Evolutionary conservation across 2,888 invertebrate species (phyloP).

Genomic region (Microplitis deprimator): DNA sequence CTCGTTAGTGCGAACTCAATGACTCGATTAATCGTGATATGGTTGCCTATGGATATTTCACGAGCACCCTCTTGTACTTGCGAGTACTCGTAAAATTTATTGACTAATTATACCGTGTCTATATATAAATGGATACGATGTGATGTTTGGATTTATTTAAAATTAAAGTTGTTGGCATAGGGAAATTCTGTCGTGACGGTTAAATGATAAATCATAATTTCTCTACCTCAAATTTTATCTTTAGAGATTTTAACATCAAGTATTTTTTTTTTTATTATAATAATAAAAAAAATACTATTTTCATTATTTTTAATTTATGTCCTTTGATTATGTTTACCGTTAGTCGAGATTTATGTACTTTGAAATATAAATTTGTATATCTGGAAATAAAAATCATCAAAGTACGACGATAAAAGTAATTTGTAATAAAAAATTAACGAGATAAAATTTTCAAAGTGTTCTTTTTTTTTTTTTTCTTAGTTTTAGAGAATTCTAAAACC

Average conservation of each 20-base stretch:
- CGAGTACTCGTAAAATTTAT: slow-evolving; percentile 24
- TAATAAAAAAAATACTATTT: background rate
- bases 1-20: slow-evolving; percentile 38
- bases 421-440: background rate
- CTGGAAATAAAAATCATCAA: background rate
- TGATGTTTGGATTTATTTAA: background rate
- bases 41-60: slow-evolving; percentile 26
- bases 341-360: background rate
- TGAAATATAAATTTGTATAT: background rate
- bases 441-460: background rate
- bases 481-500: background rate
- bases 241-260: background rate
- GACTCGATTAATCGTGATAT: slow-evolving; percentile 40
- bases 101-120: slow-evolving; percentile 21
- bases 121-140: background rate
- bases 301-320: background rate
- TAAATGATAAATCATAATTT: background rate
- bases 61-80: background rate
- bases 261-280: background rate
- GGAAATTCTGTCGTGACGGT: background rate
- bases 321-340: background rate
- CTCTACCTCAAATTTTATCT: background rate
- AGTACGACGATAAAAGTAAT: background rate
- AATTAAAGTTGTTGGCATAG: background rate
- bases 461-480: background rate